Conservation (phyloP, 2,888 invertebrate species). For the Drosophila stalkeri region DNA sequence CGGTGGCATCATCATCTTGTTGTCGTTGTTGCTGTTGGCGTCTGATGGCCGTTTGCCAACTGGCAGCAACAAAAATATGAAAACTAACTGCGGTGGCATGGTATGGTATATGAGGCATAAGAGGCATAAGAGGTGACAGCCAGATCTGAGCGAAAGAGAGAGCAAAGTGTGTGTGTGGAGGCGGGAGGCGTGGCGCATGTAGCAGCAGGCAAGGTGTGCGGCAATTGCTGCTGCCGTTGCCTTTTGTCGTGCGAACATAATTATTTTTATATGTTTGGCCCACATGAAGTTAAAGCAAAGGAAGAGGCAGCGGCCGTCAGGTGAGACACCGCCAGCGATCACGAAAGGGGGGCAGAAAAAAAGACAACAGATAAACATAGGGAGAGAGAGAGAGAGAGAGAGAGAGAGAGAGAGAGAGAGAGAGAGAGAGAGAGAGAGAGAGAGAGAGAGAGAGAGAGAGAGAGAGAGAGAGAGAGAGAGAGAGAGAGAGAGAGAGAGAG, state of each 20-base stretch:
- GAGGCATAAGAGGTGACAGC: slow-evolving; percentile 19
- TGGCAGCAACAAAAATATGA: slow-evolving; percentile 48
- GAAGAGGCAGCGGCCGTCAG: slow-evolving; percentile 17
- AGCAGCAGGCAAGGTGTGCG: slow-evolving; percentile 43
- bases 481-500: slow-evolving; percentile 2
- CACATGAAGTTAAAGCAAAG: slow-evolving; percentile 46
- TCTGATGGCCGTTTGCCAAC: slow-evolving; percentile 68
- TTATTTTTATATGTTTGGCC: slow-evolving; percentile 60
- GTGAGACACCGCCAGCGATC: slow-evolving; percentile 46
- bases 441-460: slow-evolving; percentile 1
- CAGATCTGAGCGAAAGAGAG: neutral
- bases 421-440: neutral
- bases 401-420: slow-evolving; percentile 11
- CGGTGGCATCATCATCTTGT: slow-evolving; percentile 46
- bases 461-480: neutral
- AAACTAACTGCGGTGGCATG: slow-evolving; percentile 35
- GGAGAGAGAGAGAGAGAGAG: neutral
- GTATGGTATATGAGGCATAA: slow-evolving; percentile 13
- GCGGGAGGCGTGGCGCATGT: neutral
- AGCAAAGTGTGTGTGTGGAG: neutral
- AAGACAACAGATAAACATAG: slow-evolving; percentile 2
- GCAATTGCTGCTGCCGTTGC: slow-evolving; percentile 34
- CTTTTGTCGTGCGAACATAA: slow-evolving; percentile 63
- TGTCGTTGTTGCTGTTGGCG: slow-evolving; percentile 28
- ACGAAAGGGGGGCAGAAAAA: slow-evolving; percentile 22